Evolutionary conservation across 2,113 vertebrate genomes (phyloP).

Genomic region (Mesoclemmys tuberculata): DNA sequence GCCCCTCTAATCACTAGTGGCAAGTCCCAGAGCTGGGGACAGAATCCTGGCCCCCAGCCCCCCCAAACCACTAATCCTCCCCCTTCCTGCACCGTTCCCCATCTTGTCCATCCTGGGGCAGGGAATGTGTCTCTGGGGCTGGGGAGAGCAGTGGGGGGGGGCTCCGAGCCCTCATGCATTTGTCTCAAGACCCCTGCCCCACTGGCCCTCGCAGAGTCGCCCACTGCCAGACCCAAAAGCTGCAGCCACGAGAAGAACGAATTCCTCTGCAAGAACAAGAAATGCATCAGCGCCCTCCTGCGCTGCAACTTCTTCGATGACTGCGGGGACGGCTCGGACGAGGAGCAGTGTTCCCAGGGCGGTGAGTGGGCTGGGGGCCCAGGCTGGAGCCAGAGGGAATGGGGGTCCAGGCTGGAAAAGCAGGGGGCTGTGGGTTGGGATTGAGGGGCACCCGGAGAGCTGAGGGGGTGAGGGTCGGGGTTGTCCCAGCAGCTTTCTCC

Average conservation of each 20-base stretch:
- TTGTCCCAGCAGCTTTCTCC: not conserved
- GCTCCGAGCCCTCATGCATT: not conserved
- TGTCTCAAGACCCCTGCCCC: not conserved
- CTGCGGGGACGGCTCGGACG: conserved; percentile 93
- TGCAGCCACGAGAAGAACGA: conserved; percentile 90
- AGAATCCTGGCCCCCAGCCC: rapidly evolving
- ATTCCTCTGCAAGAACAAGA: conserved; percentile 88
- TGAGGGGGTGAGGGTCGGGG: no score
- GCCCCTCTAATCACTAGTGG: rapidly evolving
- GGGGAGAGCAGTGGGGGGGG: not conserved
- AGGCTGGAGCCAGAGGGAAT: conserved; percentile 42
- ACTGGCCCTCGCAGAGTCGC: conserved; percentile 49
- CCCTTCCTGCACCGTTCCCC: rapidly evolving
- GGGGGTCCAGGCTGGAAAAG: not conserved
- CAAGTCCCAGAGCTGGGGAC: rapidly evolving
- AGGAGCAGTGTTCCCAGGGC: conserved; percentile 86
- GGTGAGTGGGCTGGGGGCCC: not conserved
- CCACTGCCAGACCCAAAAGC: conserved; percentile 73
- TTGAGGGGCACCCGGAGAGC: not conserved
- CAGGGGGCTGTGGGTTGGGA: not conserved
- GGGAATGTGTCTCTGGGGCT: not conserved
- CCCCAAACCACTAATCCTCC: not conserved
- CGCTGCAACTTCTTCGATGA: conserved; percentile 96
- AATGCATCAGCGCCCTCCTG: conserved; percentile 88
- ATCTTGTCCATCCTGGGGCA: rapidly evolving